phyloP scores from a whole-genome alignment of 2,888 invertebrate species.

The Xiphydria camelus region DNA sequence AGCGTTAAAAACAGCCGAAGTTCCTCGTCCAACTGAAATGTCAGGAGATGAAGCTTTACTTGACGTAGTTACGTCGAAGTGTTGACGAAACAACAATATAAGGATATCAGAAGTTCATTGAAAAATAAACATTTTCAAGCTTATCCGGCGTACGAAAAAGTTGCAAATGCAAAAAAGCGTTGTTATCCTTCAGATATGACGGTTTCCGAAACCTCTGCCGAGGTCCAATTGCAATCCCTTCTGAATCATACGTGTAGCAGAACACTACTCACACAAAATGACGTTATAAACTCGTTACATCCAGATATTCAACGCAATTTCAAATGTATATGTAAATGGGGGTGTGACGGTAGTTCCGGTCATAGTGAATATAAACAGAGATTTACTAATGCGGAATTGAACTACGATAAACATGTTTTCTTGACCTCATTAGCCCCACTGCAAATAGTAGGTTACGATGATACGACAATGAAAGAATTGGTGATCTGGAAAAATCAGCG shows the following conservation, averaged over 20 bases:
- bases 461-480: no score
- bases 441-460: not conserved
- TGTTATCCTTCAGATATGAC: conserved; percentile 6
- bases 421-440: not conserved
- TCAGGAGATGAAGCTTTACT: not conserved
- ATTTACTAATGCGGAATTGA: not conserved
- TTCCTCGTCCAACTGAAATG: no score
- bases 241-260: not conserved
- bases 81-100: not conserved
- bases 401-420: not conserved
- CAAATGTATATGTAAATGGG: not conserved
- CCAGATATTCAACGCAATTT: not conserved
- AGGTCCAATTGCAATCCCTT: conserved; percentile 1
- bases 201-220: not conserved
- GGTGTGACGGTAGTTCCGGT: not conserved
- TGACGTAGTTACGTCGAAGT: not conserved
- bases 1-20: no score
- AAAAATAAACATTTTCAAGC: not conserved
- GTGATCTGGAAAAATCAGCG: conserved; percentile 15
- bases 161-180: not conserved
- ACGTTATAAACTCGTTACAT: no score
- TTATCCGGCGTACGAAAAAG: not conserved
- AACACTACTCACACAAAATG: not conserved
- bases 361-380: not conserved
- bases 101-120: not conserved